Evolutionary conservation across 2,797 vertebrate species (phyloP).

Genomic region (Pseudotriccus pelzelni): DNA sequence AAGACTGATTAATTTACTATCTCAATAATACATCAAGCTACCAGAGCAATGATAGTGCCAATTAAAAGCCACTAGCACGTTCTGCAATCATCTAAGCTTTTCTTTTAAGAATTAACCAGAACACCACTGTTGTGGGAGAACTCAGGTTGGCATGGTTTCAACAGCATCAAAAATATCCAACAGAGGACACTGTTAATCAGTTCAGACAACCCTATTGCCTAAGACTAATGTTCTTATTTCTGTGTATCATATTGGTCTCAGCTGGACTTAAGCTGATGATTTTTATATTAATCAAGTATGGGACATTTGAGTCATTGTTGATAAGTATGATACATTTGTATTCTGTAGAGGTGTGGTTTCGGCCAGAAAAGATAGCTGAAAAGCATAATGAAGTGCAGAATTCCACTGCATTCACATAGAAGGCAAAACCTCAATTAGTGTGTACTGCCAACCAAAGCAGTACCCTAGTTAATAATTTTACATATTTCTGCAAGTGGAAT

Average conservation of each 20-base stretch:
- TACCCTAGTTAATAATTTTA: background rate
- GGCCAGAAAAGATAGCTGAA: background rate
- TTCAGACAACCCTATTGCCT: background rate
- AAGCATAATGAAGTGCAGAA: background rate
- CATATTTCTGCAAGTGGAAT: background rate
- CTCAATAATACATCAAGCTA: background rate
- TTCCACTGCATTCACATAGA: background rate
- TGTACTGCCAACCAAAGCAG: background rate
- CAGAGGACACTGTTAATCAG: background rate
- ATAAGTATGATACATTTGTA: background rate
- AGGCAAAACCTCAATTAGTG: background rate
- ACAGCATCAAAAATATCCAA: background rate
- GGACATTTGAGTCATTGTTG: background rate
- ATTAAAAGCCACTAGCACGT: background rate
- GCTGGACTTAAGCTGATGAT: background rate
- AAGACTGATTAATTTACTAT: background rate
- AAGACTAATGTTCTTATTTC: background rate
- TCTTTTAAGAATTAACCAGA: background rate
- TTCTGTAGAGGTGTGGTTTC: background rate
- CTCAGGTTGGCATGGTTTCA: background rate
- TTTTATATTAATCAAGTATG: background rate
- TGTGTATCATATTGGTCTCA: background rate
- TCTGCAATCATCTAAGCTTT: background rate
- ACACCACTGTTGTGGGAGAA: background rate
- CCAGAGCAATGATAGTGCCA: background rate